These are phyloP conservation scores for Chionodraco myersi DNA, from an alignment of 2,113 vertebrate species.

Conservation along the genomic window DNA sequence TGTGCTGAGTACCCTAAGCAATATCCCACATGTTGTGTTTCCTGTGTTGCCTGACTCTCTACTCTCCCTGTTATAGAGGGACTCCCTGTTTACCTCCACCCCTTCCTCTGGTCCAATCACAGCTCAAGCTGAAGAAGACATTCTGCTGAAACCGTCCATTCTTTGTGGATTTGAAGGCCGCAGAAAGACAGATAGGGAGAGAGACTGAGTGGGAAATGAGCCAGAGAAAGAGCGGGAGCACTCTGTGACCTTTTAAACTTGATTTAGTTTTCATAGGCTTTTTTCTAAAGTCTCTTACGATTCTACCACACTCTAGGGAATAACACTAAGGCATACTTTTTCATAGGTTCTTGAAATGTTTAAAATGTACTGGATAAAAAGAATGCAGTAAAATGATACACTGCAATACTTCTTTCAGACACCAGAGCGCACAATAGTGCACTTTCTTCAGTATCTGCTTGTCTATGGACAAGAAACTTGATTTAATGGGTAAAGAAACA, in stretches of 20 bases:
- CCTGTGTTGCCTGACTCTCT: conserved; percentile 22
- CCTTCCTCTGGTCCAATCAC: conserved; percentile 69
- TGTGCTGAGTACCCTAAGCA: background rate
- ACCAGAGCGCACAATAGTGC: conserved; percentile 49
- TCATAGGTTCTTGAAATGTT: background rate
- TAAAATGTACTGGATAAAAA: background rate
- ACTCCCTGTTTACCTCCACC: conserved; percentile 56
- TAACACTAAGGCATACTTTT: background rate
- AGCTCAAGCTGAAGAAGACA: conserved; percentile 36
- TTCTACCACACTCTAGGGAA: background rate
- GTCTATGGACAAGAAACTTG: too few relatives aligned
- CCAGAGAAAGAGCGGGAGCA: background rate
- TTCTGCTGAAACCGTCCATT: conserved; percentile 56
- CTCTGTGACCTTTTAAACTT: conserved; percentile 12
- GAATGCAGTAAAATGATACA: background rate
- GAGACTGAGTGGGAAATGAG: background rate
- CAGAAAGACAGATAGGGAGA: conserved; percentile 24
- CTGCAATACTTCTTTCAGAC: conserved; percentile 29
- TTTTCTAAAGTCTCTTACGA: background rate
- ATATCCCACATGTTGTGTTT: background rate
- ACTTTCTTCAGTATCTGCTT: background rate
- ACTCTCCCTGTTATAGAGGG: conserved; percentile 9
- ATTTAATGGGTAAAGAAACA: background rate
- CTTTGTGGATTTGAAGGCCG: conserved; percentile 50
- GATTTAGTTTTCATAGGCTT: background rate